Percentiles rank a stretch among this genome's conserved stretches.
These are phyloP conservation scores for Scaptomyza graminum DNA, from an alignment of 1,140 invertebrate genomes.

Conservation along the genomic window DNA sequence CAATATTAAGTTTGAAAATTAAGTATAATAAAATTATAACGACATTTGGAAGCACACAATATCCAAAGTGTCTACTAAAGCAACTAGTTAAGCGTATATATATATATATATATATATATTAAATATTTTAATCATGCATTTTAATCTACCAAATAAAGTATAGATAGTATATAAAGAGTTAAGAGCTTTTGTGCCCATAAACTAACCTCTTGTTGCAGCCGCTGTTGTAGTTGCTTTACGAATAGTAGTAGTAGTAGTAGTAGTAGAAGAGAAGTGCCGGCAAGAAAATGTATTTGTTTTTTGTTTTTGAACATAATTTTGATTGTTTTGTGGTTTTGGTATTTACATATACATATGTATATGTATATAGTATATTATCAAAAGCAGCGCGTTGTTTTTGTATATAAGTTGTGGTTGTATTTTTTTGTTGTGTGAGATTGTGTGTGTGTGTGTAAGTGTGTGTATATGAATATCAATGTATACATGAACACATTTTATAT, in stretches of 20 bases:
- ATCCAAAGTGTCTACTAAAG: constrained; percentile 28
- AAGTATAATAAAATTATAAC: constrained; percentile 16
- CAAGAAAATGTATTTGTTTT: constrained; percentile 70
- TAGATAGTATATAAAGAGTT: constrained; percentile 37
- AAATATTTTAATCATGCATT: constrained; percentile 33
- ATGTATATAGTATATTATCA: constrained; percentile 28
- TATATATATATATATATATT: constrained; percentile 15
- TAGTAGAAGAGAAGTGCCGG: constrained; percentile 78
- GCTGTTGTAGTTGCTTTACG: constrained; percentile 78
- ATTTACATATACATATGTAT: constrained; percentile 18
- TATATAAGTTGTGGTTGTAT: constrained; percentile 25
- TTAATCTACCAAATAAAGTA: not conserved
- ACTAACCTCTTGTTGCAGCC: constrained; percentile 80
- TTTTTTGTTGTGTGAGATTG: constrained; percentile 26
- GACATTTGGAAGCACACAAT: constrained; percentile 26
- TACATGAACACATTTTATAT: constrained; percentile 18
- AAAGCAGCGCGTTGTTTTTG: constrained; percentile 59
- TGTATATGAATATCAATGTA: constrained; percentile 30
- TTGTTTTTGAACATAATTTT: constrained; percentile 60
- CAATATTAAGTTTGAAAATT: constrained; percentile 2
- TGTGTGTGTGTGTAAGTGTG: constrained; percentile 13
- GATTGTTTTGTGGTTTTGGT: constrained; percentile 34
- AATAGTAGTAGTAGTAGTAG: constrained; percentile 46
- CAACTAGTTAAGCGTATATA: constrained; percentile 15
- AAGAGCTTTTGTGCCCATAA: constrained; percentile 48